phyloP scores from a whole-genome alignment of 1,140 invertebrate genomes.

The Homalodisca vitripennis region DNA sequence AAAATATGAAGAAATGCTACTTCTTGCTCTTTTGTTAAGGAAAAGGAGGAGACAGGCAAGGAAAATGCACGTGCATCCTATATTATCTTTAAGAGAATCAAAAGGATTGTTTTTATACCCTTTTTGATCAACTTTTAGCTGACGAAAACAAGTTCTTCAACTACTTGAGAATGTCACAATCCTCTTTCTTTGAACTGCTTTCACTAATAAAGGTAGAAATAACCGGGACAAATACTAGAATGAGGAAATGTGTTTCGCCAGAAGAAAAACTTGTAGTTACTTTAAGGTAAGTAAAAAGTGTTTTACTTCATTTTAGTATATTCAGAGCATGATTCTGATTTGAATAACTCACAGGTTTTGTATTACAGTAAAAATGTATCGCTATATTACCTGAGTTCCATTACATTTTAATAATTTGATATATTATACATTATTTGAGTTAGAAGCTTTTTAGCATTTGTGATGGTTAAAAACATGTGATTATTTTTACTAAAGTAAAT shows the following conservation, averaged over 20 bases:
- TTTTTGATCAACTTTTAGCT: constrained; percentile 24
- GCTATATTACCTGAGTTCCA: constrained; percentile 1
- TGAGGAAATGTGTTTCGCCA: no score
- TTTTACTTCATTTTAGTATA: constrained; percentile 17
- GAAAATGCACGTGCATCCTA: constrained; percentile 16
- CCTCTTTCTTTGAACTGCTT: constrained; percentile 20
- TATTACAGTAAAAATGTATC: background rate
- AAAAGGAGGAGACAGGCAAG: constrained; percentile 20
- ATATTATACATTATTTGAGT: constrained; percentile 24
- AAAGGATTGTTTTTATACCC: constrained; percentile 24
- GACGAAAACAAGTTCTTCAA: constrained; percentile 26
- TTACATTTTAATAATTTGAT: constrained; percentile 20
- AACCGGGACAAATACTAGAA: constrained; percentile 19
- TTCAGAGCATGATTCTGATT: constrained; percentile 14
- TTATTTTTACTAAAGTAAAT: constrained; percentile 19
- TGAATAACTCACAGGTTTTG: constrained; percentile 15
- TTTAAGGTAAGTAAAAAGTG: no score
- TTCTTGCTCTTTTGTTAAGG: constrained; percentile 23
- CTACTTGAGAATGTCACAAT: constrained; percentile 23
- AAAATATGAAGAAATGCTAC: constrained; percentile 20
- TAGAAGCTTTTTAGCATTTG: background rate
- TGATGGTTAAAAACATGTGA: constrained; percentile 5
- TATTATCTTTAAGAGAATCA: constrained; percentile 51
- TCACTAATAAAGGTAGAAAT: constrained; percentile 24
- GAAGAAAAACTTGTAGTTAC: no score